These are phyloP conservation scores for Pogonognathellus flavescens DNA, from an alignment of 1,140 invertebrate genomes.

Conservation along the genomic window DNA sequence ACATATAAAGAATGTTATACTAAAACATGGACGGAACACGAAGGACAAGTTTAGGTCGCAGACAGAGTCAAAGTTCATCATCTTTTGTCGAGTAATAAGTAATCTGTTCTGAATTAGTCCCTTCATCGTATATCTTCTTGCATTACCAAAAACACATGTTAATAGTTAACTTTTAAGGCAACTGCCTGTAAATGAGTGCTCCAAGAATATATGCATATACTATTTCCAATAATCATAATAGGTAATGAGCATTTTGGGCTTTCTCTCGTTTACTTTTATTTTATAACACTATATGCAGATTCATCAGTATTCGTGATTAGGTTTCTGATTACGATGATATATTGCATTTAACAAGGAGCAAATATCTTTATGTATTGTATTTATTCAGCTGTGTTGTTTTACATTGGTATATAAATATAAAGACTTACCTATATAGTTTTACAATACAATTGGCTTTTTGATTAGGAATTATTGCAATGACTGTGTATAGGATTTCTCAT, in stretches of 20 bases:
- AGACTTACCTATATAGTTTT: too few relatives aligned
- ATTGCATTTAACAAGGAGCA: not conserved
- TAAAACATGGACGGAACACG: too few relatives aligned
- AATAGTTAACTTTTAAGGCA: not conserved
- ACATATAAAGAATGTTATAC: too few relatives aligned
- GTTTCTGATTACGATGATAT: not conserved
- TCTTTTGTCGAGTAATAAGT: constrained; percentile 6
- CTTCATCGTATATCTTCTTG: not conserved
- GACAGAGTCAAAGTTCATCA: not conserved
- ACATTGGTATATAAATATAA: too few relatives aligned
- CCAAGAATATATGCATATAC: too few relatives aligned
- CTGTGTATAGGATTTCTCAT: too few relatives aligned
- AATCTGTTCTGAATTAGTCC: not conserved
- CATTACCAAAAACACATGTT: not conserved
- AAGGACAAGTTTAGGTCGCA: too few relatives aligned
- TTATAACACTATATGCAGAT: not conserved
- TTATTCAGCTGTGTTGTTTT: too few relatives aligned
- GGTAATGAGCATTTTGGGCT: constrained; percentile 8
- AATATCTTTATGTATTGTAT: too few relatives aligned
- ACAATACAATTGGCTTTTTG: too few relatives aligned
- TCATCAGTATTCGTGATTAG: not conserved
- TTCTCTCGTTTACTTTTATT: constrained; percentile 1
- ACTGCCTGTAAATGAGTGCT: too few relatives aligned
- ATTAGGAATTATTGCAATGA: too few relatives aligned
- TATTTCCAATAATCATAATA: not conserved